Conservation (phyloP, 2,113 vertebrate species). For the Egretta garzetta region DNA sequence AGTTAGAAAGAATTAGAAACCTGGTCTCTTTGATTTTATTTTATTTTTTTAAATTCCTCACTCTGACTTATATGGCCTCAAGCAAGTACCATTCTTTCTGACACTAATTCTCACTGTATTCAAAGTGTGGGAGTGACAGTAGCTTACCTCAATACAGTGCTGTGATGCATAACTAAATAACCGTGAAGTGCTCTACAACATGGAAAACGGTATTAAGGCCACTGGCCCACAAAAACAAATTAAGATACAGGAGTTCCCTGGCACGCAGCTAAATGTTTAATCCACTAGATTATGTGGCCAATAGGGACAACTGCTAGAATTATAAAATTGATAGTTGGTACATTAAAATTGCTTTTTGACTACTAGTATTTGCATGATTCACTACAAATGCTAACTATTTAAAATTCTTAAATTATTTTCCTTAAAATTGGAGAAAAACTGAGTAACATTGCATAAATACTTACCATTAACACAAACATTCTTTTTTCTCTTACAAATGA, state of each 20-base stretch:
- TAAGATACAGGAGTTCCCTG: not conserved
- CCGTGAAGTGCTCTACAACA: not conserved
- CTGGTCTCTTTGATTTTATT: not conserved
- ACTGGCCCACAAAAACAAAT: not conserved
- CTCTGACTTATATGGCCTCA: not conserved
- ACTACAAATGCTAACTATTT: not conserved
- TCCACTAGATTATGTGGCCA: not conserved
- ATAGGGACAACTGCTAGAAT: not conserved
- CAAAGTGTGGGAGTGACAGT: not conserved
- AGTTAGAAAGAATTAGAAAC: not conserved
- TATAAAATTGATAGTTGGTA: not conserved
- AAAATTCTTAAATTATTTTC: not conserved
- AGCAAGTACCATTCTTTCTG: not conserved
- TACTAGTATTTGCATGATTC: not conserved
- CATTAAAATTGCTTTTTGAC: not conserved
- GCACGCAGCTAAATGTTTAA: not conserved
- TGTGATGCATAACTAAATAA: conserved; percentile 19
- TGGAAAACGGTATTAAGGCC: not conserved
- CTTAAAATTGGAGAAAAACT: not conserved
- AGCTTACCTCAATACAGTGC: not conserved
- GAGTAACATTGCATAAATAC: not conserved
- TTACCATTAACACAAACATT: not conserved
- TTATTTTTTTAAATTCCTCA: not conserved
- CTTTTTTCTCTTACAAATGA: not conserved
- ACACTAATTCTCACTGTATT: not conserved